A percentile compares a stretch with the other conserved stretches of the same genome.
These are phyloP conservation scores for Tachuris rubrigastra DNA, from an alignment of 2,113 vertebrate genomes.

Conservation along the genomic window DNA sequence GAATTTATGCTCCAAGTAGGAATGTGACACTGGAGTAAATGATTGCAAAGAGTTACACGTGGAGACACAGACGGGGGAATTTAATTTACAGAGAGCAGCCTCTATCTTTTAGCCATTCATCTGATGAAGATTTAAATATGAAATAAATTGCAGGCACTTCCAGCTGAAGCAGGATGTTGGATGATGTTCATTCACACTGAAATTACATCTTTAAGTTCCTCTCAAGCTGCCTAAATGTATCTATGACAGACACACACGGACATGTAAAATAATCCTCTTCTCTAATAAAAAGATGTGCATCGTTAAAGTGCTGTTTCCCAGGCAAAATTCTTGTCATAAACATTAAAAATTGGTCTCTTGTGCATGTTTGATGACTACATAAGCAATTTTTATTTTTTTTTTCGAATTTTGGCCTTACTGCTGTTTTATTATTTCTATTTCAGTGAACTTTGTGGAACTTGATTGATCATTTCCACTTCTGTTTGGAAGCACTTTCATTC, in stretches of 20 bases:
- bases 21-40: neutral
- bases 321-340: neutral
- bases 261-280: neutral
- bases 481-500: neutral
- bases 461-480: neutral
- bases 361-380: neutral
- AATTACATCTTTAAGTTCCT: constrained; percentile 24
- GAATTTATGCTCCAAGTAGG: neutral
- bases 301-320: neutral
- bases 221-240: neutral
- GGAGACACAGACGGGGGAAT: neutral
- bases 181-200: constrained; percentile 21
- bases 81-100: neutral
- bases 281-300: neutral
- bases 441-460: neutral
- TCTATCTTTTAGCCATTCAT: neutral
- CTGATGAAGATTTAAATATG: constrained; percentile 32
- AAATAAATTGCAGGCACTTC: constrained; percentile 36
- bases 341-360: neutral
- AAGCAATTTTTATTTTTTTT: neutral
- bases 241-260: neutral
- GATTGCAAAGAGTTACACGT: neutral
- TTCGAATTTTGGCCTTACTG: neutral
- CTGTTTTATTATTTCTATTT: neutral
- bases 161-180: constrained; percentile 45